A percentile compares a stretch with the other conserved stretches of the same genome.
These are phyloP conservation scores for Amblyjoppa fuscipennis DNA, from an alignment of 2,888 invertebrate species.

Conservation along the genomic window DNA sequence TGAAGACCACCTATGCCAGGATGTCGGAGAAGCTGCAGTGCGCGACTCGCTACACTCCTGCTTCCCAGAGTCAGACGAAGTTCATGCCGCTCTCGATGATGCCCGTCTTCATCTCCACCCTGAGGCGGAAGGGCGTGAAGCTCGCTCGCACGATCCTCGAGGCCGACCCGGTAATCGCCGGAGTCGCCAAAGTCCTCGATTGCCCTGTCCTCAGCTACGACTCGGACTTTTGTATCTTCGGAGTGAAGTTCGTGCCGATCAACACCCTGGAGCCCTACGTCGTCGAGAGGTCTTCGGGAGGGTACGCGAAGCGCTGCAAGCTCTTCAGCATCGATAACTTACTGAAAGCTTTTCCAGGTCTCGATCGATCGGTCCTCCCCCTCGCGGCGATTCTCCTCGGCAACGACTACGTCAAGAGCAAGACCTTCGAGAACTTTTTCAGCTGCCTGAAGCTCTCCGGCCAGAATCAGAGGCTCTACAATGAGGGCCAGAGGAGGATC, in stretches of 20 bases:
- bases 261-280: constrained; percentile 87
- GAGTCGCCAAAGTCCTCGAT: constrained; percentile 90
- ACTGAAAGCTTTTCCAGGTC: constrained; percentile 88
- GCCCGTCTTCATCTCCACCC: constrained; percentile 91
- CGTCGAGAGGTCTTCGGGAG: constrained; percentile 71
- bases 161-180: constrained; percentile 95
- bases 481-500: constrained; percentile 90
- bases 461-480: constrained; percentile 83
- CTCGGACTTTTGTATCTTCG: constrained; percentile 97
- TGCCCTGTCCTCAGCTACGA: constrained; percentile 97
- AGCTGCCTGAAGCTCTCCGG: constrained; percentile 87
- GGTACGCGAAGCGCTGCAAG: constrained; percentile 88
- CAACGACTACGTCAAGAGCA: constrained; percentile 93
- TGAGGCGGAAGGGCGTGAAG: constrained; percentile 88
- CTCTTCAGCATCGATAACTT: constrained; percentile 91
- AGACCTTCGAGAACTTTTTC: constrained; percentile 90
- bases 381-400: constrained; percentile 94
- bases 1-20: constrained; percentile 88
- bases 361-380: constrained; percentile 90
- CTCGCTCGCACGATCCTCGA: constrained; percentile 93
- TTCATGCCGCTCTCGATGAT: constrained; percentile 92
- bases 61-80: constrained; percentile 86
- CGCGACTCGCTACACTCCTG: constrained; percentile 86
- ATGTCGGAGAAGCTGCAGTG: constrained; percentile 88
- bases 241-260: constrained; percentile 93